Base-by-base conservation (phyloP, 2,113 vertebrate genomes). In the Cebus imitator region DNA sequence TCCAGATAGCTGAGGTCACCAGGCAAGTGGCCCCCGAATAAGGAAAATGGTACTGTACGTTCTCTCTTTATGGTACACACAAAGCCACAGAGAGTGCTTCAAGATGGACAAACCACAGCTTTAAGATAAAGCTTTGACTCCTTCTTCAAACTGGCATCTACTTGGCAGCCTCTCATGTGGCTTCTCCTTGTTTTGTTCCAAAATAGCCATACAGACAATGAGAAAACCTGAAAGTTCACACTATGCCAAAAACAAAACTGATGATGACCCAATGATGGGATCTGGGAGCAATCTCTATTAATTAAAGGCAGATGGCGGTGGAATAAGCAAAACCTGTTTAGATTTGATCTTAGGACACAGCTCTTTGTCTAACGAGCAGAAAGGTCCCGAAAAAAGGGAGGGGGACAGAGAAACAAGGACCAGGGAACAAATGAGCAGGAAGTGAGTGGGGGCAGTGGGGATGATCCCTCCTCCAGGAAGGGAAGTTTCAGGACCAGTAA, bases 201-300 rank as follows among this genome's bases (percentile, higher is more conserved):
- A 96, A 90, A 96, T 61, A 90, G 81, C 95, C 90, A 81, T 88
- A 85, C 95, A 96, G 97, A 97, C 86, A 87, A 91, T n/a, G 80
- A 81, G 91, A 89, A 92, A 92, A 95, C 86, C 40, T 55, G 96
- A 92, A 96, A 97, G 95, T 86, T 90, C 97, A 90, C 90, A 75
- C 66, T 8, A 52, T 13, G 94, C 98, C 98, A 97, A 76, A 93
- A 98, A 94, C 0, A 12, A 88, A 94, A 87, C 81, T 91, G 97
- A 97, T 92, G 97, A 98, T 96, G 97, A 92, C 95, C 97, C 97
- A 75, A n/a, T 14, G 35, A 32, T 27, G 90, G 94, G 87, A 96
- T 97, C 97, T 97, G 97, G 95, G 97, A 97, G 97, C 98, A 95
- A 97, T 98, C 95, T 95, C 94, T 90, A 96, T 81, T 97, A 97